A percentile compares a stretch with the other conserved stretches of the same genome.
Evolutionary conservation across 2,113 vertebrate genomes (phyloP).

Genomic region (Alaudala cheleensis): DNA sequence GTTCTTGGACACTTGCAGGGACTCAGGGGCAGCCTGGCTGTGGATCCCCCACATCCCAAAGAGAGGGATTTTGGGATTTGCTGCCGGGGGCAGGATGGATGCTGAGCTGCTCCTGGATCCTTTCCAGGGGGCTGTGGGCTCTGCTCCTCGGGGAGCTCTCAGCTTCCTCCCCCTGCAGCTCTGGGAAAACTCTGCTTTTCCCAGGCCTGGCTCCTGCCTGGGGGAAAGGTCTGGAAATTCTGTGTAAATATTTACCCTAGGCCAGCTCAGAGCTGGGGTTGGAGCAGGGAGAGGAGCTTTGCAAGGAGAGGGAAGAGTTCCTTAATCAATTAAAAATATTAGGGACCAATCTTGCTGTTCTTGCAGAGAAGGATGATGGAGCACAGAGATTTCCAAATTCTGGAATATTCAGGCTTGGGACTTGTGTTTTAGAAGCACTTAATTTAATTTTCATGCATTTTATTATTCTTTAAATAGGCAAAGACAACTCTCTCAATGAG

Average conservation of each 20-base stretch:
- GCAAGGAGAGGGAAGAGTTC: background rate
- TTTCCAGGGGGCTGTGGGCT: background rate
- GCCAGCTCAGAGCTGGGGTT: background rate
- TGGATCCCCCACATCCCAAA: too few relatives aligned
- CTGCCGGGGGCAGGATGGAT: background rate
- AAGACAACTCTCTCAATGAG: background rate
- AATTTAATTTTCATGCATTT: background rate
- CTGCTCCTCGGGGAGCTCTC: constrained; percentile 26
- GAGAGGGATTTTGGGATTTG: too few relatives aligned
- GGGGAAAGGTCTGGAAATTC: constrained; percentile 76
- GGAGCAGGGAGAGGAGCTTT: background rate
- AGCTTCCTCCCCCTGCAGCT: constrained; percentile 9
- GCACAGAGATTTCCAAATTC: background rate
- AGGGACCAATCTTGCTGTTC: background rate
- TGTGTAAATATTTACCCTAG: constrained; percentile 71
- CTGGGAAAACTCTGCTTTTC: constrained; percentile 73
- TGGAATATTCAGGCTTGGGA: background rate
- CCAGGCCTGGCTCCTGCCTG: constrained; percentile 68
- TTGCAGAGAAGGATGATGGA: background rate
- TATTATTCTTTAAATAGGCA: background rate
- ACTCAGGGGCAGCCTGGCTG: too few relatives aligned
- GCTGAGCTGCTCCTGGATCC: background rate
- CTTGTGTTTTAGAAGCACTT: background rate
- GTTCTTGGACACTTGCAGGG: too few relatives aligned
- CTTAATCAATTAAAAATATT: background rate